A percentile compares a stretch with the other conserved stretches of the same genome.
Conservation (phyloP, 1,140 invertebrate genomes). For the Choristoneura fumiferana region DNA sequence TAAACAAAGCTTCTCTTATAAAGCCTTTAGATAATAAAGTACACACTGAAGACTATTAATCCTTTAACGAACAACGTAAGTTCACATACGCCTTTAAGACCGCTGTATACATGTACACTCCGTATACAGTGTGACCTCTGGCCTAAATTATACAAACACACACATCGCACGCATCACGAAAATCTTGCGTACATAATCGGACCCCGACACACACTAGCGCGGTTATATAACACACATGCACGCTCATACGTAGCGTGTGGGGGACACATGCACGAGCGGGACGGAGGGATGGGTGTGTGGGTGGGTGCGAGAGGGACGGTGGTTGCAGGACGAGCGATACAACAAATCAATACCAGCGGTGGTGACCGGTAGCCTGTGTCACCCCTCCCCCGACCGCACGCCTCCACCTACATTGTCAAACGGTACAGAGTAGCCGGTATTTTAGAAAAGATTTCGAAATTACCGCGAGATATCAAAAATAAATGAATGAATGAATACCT, state of each 20-base stretch:
- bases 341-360: conserved; percentile 78
- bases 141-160: conserved; percentile 12
- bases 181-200: conserved; percentile 65
- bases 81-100: conserved; percentile 3
- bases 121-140: conserved; percentile 13
- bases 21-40: background rate
- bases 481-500: no score
- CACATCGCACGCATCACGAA: conserved; percentile 46
- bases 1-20: no score
- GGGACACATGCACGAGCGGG: conserved; percentile 50
- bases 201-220: conserved; percentile 62
- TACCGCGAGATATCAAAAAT: no score
- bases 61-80: conserved; percentile 3
- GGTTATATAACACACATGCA: conserved; percentile 46
- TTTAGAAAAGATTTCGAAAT: conserved; percentile 33
- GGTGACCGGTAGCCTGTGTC: conserved; percentile 77
- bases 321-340: conserved; percentile 75
- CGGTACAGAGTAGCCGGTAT: conserved; percentile 59
- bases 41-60: background rate
- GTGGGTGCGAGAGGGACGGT: conserved; percentile 60
- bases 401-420: conserved; percentile 75
- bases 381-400: conserved; percentile 65
- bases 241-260: conserved; percentile 60
- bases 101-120: background rate
- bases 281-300: conserved; percentile 26